Evolutionary conservation across 1,140 invertebrate species (phyloP), one percentile per base, ranked within the genome.

Genomic region (Ceratosolen fusciceps): DNA sequence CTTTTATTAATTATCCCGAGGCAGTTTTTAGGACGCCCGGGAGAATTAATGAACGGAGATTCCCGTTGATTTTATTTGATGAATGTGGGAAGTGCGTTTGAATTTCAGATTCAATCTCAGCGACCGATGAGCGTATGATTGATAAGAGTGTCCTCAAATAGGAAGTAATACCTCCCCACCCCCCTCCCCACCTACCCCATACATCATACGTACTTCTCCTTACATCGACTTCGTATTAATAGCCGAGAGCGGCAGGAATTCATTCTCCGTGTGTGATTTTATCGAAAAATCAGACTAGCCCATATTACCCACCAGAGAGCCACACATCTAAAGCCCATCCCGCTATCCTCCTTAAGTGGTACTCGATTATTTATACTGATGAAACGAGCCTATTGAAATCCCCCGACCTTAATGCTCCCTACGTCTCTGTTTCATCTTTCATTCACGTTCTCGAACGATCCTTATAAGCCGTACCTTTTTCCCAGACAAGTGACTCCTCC

Each of bases 91-190:
- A 37, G 60, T 65, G 60, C 60, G 60, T 65, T 65, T 37, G 19
- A 65, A 65, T 21, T 65, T 21, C 14, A 65, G 60, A 65, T 65
- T 65, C 29, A 37, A 65, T 65, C 60, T 16, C 14, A 21, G 31
- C 16, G n/a, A n/a, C n/a, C n/a, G n/a, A n/a, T 8, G 29, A 37
- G 37, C 34, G 16, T 65, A 37, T 65, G 60, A 65, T 65, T 37
- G 60, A 65, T 65, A 65, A 65, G 60, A 37, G 60, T 37, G 31
- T 65, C 60, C 31, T 65, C 60, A 65, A 65, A 65, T 65, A 37
- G 60, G 60, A 65, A 65, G 21, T 9, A 26, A 65, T 37, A 31
- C 14, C 31, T 37, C 60, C 49, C 31, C 5, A 5, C 39, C 39
- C 5, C 39, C 26, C 60, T 19, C 14, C 31, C 39, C 12, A 12